A percentile compares a stretch with the other conserved stretches of the same genome.
Conservation (phyloP, 2,888 invertebrate species). For the Caenorhabditis imperialis region DNA sequence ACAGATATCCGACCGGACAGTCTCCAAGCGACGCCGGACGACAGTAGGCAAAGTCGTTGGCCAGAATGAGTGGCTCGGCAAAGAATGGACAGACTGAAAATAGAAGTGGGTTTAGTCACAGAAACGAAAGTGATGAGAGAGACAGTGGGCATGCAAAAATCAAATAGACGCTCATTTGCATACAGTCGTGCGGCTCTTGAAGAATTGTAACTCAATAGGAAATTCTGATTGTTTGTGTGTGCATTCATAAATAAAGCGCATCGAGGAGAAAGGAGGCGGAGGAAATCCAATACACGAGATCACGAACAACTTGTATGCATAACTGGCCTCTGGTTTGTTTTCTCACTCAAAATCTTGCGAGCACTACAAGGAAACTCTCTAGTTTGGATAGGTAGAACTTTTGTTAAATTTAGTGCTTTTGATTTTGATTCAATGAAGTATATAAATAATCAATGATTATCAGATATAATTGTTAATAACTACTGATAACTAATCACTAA, state of each 20-base stretch:
- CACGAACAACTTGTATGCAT: constrained; percentile 49
- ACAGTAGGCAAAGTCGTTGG: constrained; percentile 74
- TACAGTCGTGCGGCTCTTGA: constrained; percentile 17
- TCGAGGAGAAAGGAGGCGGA: not conserved
- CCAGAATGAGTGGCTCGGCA: constrained; percentile 71
- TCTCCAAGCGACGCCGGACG: constrained; percentile 71
- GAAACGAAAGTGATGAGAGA: not conserved
- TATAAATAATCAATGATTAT: too few relatives aligned
- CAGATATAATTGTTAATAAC: too few relatives aligned
- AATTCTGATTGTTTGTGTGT: constrained; percentile 52
- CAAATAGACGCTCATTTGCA: not conserved
- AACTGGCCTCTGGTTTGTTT: too few relatives aligned
- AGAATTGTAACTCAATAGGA: constrained; percentile 36
- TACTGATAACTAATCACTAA: too few relatives aligned
- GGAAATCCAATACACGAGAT: constrained; percentile 50
- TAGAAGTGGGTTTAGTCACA: constrained; percentile 13
- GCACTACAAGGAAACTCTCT: too few relatives aligned
- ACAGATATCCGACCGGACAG: constrained; percentile 74
- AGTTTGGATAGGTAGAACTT: too few relatives aligned
- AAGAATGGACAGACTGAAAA: constrained; percentile 75
- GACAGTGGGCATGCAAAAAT: not conserved
- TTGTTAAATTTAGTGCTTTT: too few relatives aligned
- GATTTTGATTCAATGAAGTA: too few relatives aligned
- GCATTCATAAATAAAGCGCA: constrained; percentile 41
- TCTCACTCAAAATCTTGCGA: too few relatives aligned